Evolutionary conservation across 2,888 invertebrate genomes (phyloP).

Genomic region (Branchipolynoe longqiensis): DNA sequence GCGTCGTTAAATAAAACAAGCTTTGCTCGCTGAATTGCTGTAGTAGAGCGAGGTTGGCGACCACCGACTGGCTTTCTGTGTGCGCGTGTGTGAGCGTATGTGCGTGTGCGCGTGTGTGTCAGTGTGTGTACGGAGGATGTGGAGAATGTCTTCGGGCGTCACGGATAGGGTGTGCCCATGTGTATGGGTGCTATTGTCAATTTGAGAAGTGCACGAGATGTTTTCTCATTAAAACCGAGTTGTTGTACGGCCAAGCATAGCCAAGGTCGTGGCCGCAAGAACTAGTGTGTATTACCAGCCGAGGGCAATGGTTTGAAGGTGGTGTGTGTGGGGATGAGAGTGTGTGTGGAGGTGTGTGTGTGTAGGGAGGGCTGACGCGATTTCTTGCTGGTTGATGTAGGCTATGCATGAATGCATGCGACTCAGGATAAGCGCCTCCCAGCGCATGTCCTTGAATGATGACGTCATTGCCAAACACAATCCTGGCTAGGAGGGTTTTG

Average conservation of each 20-base stretch:
- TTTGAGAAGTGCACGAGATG: not conserved
- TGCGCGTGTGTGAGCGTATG: too few relatives aligned
- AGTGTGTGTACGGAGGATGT: too few relatives aligned
- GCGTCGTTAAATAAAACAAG: too few relatives aligned
- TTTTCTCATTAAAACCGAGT: conserved; percentile 23
- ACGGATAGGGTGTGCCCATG: too few relatives aligned
- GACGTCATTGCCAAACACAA: not conserved
- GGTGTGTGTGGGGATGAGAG: not conserved
- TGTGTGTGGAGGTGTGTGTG: not conserved
- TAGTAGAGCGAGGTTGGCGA: too few relatives aligned
- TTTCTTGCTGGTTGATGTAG: not conserved
- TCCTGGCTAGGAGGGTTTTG: not conserved
- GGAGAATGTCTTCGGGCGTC: too few relatives aligned
- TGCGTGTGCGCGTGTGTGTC: too few relatives aligned
- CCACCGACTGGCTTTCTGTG: too few relatives aligned
- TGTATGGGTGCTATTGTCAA: too few relatives aligned
- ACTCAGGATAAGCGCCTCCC: not conserved
- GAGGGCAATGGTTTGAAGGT: not conserved
- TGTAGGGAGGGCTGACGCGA: not conserved
- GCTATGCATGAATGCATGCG: not conserved
- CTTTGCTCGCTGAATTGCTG: too few relatives aligned
- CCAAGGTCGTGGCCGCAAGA: not conserved
- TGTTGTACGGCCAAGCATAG: not conserved
- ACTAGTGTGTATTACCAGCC: conserved; percentile 4
- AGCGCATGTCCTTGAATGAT: not conserved